Conservation (phyloP, 2,797 vertebrate genomes). For the Ptychadena robeensis region DNA sequence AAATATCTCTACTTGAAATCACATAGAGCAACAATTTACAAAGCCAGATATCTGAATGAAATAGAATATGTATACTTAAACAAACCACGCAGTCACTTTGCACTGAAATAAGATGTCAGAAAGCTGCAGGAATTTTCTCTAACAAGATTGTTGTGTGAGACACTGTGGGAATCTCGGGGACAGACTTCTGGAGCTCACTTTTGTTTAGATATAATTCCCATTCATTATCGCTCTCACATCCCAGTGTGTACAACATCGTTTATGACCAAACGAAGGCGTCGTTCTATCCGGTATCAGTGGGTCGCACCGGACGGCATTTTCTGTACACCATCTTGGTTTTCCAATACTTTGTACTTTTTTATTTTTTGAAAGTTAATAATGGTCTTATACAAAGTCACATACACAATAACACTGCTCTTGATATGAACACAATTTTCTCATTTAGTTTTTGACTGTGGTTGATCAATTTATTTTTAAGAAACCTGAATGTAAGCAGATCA, state of each 20-base stretch:
- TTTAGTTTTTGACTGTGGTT: too few species aligned
- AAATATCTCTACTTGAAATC: background rate
- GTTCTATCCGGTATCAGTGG: background rate
- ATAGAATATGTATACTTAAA: background rate
- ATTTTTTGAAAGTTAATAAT: background rate
- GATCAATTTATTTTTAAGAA: too few species aligned
- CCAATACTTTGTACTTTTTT: conserved; percentile 7
- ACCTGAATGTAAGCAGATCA: too few species aligned
- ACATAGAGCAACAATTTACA: background rate
- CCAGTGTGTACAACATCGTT: background rate
- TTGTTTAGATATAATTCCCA: conserved; percentile 26
- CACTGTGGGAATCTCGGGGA: conserved; percentile 1
- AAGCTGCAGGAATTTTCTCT: conserved; percentile 3
- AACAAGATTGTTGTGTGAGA: conserved; percentile 11
- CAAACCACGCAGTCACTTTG: background rate
- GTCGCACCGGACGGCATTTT: background rate
- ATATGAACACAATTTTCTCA: too few species aligned
- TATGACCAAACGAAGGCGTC: background rate
- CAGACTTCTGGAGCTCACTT: background rate
- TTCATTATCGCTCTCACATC: conserved; percentile 16
- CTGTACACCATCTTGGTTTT: background rate
- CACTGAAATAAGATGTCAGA: background rate
- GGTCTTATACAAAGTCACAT: background rate
- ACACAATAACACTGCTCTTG: background rate
- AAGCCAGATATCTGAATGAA: background rate